Evolutionary conservation across 2,888 invertebrate species (phyloP).

Genomic region (Tortricodes alternella): DNA sequence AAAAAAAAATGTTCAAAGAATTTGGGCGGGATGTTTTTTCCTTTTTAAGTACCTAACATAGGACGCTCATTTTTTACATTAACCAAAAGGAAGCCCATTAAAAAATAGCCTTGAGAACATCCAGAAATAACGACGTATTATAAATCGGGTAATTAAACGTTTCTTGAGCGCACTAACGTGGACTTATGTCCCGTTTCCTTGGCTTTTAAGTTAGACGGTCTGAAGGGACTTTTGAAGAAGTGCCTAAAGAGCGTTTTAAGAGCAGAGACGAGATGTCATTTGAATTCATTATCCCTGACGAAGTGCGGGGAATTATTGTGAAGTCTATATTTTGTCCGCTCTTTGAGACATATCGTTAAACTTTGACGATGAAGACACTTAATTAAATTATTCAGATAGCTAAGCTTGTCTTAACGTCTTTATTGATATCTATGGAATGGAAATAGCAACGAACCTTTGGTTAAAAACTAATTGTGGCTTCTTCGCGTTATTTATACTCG

Average conservation of each 20-base stretch:
- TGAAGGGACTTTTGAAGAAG: slow-evolving; percentile 42
- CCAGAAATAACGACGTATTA: slow-evolving; percentile 48
- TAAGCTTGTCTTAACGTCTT: background rate
- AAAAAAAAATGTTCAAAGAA: too few species aligned
- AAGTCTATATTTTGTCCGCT: background rate
- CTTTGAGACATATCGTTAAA: background rate
- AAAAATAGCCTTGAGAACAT: slow-evolving; percentile 34
- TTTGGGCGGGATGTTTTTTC: too few species aligned
- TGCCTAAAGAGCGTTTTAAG: slow-evolving; percentile 44
- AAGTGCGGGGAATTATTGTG: slow-evolving; percentile 46
- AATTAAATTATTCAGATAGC: background rate
- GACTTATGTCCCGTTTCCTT: slow-evolving; percentile 63
- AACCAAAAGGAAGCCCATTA: slow-evolving; percentile 5
- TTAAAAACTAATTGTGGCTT: too few species aligned
- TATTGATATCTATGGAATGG: too few species aligned
- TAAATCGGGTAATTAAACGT: slow-evolving; percentile 65
- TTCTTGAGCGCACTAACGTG: slow-evolving; percentile 54
- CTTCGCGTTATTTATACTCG: too few species aligned
- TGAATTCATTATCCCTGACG: slow-evolving; percentile 61
- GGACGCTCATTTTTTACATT: background rate
- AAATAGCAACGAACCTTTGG: too few species aligned
- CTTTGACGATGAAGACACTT: background rate
- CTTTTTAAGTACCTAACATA: background rate
- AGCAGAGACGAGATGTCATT: slow-evolving; percentile 47
- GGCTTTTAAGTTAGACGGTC: slow-evolving; percentile 55